Conservation (phyloP, 2,888 invertebrate species). For the Perdita meconis region DNA sequence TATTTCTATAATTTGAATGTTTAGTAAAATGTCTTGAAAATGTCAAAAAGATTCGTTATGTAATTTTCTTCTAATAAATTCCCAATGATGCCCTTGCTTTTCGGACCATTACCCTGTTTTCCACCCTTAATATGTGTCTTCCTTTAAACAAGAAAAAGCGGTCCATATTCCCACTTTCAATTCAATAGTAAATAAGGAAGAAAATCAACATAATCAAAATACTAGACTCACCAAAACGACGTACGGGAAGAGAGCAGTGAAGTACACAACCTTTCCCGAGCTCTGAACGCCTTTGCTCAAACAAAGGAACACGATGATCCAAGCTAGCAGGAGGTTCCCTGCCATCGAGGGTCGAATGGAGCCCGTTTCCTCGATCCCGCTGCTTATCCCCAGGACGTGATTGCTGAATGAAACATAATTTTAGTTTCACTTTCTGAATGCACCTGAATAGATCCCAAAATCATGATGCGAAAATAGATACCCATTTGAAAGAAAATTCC, state of each 20-base stretch:
- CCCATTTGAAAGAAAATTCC: too few relatives aligned
- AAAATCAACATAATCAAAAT: neutral
- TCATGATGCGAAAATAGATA: neutral
- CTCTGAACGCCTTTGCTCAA: conserved; percentile 92
- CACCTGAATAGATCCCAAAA: neutral
- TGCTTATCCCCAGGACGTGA: conserved; percentile 89
- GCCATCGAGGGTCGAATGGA: conserved; percentile 89
- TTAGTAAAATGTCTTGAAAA: too few relatives aligned
- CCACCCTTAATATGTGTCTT: too few relatives aligned
- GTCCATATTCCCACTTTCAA: too few relatives aligned
- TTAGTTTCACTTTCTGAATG: neutral
- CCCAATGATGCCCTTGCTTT: too few relatives aligned
- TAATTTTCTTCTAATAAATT: too few relatives aligned
- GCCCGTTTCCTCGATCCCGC: conserved; percentile 90
- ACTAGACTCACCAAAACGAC: conserved; percentile 88
- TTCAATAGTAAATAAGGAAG: too few relatives aligned
- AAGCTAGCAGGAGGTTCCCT: conserved; percentile 90
- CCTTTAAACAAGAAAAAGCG: too few relatives aligned
- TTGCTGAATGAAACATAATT: conserved; percentile 78
- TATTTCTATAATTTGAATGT: too few relatives aligned
- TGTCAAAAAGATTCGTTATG: too few relatives aligned
- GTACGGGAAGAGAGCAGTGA: conserved; percentile 91
- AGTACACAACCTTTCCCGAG: conserved; percentile 92
- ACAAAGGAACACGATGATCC: conserved; percentile 92
- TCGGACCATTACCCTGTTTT: too few relatives aligned